Conservation (phyloP, 2,888 invertebrate genomes). For the Drosophila greeni region DNA sequence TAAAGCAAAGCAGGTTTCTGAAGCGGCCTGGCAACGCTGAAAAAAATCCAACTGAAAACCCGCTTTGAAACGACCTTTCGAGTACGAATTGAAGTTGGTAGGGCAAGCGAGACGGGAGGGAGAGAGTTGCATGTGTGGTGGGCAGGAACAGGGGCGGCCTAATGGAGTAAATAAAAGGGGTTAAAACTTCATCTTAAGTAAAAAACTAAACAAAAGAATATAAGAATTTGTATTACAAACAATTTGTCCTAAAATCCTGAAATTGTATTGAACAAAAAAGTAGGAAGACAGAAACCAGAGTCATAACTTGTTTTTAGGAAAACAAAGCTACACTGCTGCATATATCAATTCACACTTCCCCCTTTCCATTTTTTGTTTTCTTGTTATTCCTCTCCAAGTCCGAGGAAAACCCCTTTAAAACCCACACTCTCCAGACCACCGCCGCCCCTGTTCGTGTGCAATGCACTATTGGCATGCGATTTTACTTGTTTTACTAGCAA, state of each 20-base stretch:
- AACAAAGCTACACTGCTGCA: slow-evolving; percentile 13
- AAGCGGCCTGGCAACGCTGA: slow-evolving; percentile 74
- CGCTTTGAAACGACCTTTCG: slow-evolving; percentile 78
- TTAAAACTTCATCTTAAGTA: not conserved
- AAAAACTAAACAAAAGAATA: not conserved
- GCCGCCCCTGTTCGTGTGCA: slow-evolving; percentile 44
- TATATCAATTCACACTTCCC: slow-evolving; percentile 22
- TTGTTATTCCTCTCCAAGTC: not conserved
- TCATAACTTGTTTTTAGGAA: slow-evolving; percentile 19
- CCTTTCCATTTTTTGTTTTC: slow-evolving; percentile 5
- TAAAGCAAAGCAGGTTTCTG: slow-evolving; percentile 72
- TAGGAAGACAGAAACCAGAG: slow-evolving; percentile 1
- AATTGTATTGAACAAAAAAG: not conserved
- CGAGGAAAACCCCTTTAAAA: slow-evolving; percentile 2
- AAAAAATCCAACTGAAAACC: slow-evolving; percentile 58
- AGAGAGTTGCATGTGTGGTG: slow-evolving; percentile 25
- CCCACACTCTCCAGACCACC: slow-evolving; percentile 20
- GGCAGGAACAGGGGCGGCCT: slow-evolving; percentile 2
- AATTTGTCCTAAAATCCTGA: not conserved
- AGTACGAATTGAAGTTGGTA: slow-evolving; percentile 68
- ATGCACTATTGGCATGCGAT: slow-evolving; percentile 71
- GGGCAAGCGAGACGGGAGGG: slow-evolving; percentile 10
- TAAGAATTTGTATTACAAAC: not conserved
- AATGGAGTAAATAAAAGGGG: slow-evolving; percentile 4
- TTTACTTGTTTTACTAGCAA: slow-evolving; percentile 68